These are phyloP conservation scores for Lycodopsis pacificus DNA, from an alignment of 2,797 vertebrate genomes.

Conservation along the genomic window DNA sequence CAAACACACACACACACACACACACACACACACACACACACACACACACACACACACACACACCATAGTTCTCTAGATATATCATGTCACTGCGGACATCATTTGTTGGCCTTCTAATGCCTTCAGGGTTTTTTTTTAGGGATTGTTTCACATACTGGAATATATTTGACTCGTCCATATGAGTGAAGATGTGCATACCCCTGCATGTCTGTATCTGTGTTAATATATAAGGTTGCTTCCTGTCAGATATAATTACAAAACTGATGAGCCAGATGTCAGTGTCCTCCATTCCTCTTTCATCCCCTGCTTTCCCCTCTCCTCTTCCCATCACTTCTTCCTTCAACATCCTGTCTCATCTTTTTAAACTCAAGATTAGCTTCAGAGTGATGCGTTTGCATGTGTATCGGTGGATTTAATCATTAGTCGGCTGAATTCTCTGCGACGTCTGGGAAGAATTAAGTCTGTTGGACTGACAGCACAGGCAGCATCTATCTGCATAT, in stretches of 20 bases:
- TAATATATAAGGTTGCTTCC: constrained; percentile 41
- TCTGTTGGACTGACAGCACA: constrained; percentile 29
- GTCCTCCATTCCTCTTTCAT: constrained; percentile 47
- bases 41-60: not conserved
- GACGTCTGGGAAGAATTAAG: constrained; percentile 28
- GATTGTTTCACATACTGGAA: constrained; percentile 23
- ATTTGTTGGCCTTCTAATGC: constrained; percentile 37
- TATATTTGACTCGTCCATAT: constrained; percentile 13
- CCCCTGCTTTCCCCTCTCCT: constrained; percentile 22
- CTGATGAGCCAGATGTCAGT: constrained; percentile 54
- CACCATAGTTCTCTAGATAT: constrained; percentile 19
- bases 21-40: not conserved
- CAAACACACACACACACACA: constrained; percentile 4
- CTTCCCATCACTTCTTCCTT: constrained; percentile 14
- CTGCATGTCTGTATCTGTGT: constrained; percentile 32
- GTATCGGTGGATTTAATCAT: constrained; percentile 37
- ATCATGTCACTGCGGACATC: constrained; percentile 29
- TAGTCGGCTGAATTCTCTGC: constrained; percentile 21
- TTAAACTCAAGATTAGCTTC: constrained; percentile 25
- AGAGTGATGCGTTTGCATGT: constrained; percentile 24
- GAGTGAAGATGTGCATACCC: constrained; percentile 21
- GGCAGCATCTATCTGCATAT: constrained; percentile 19
- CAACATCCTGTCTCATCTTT: constrained; percentile 43
- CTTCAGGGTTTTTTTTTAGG: not conserved
- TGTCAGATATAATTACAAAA: constrained; percentile 50